phyloP scores from a whole-genome alignment of 2,113 vertebrate species.

The Peromyscus leucopus region DNA sequence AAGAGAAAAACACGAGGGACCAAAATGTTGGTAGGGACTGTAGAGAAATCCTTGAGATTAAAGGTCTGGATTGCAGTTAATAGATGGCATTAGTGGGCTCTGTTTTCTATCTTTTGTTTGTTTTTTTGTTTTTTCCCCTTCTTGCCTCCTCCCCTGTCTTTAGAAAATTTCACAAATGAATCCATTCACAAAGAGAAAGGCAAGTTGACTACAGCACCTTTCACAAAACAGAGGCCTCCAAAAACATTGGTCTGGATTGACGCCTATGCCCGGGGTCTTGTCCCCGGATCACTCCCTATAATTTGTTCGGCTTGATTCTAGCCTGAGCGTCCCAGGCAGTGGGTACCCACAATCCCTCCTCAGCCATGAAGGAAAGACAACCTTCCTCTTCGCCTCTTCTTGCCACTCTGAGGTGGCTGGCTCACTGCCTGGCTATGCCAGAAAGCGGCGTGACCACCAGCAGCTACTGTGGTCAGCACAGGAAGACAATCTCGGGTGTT shows the following conservation, averaged over 20 bases:
- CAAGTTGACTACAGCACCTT: constrained; percentile 8
- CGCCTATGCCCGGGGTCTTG: neutral
- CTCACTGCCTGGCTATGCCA: constrained; percentile 74
- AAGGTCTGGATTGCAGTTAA: neutral
- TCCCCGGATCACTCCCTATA: constrained; percentile 64
- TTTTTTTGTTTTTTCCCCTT: neutral
- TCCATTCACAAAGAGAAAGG: constrained; percentile 59
- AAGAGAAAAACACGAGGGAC: neutral
- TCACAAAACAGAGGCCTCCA: constrained; percentile 39
- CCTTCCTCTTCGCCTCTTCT: constrained; percentile 33
- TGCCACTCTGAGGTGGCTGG: constrained; percentile 63
- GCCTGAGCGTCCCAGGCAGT: constrained; percentile 28
- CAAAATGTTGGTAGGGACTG: neutral
- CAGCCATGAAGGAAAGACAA: constrained; percentile 5
- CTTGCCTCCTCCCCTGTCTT: neutral
- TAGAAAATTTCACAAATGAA: constrained; percentile 56
- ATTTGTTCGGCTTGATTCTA: constrained; percentile 72
- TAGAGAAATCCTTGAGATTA: neutral
- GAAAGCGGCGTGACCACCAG: constrained; percentile 78
- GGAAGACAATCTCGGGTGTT: constrained; percentile 76
- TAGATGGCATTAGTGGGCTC: neutral
- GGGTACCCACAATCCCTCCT: constrained; percentile 56
- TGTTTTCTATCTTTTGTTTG: neutral
- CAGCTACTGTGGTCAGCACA: constrained; percentile 66
- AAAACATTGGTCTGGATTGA: constrained; percentile 20